Percentiles rank a stretch among this genome's conserved stretches.
phyloP scores from a whole-genome alignment of 2,113 vertebrate species.

The Sciurus niger region DNA sequence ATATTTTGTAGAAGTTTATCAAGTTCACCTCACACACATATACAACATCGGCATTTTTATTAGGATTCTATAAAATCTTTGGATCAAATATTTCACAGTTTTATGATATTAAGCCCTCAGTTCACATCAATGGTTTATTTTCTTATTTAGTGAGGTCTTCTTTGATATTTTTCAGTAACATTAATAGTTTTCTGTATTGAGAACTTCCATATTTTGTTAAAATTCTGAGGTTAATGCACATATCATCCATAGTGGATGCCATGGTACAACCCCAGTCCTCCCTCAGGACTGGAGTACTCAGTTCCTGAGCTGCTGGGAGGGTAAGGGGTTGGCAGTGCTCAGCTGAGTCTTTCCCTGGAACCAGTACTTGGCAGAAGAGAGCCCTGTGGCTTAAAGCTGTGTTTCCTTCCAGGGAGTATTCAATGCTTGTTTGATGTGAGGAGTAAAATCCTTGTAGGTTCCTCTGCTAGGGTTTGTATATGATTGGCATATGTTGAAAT shows the following conservation, averaged over 20 bases:
- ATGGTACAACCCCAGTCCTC: not conserved
- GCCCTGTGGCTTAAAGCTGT: not conserved
- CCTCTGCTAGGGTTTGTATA: not conserved
- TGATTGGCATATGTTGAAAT: not conserved
- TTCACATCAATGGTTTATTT: not conserved
- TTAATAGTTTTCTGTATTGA: not conserved
- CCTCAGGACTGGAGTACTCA: not conserved
- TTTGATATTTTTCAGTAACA: conserved; percentile 4
- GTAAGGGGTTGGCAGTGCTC: not conserved
- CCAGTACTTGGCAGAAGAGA: not conserved
- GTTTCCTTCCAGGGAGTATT: not conserved
- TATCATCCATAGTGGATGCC: not conserved
- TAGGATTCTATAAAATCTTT: not conserved
- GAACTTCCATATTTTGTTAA: not conserved
- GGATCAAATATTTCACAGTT: not conserved
- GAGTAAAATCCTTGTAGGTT: not conserved
- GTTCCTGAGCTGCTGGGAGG: not conserved
- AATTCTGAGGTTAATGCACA: not conserved
- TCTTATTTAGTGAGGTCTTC: not conserved
- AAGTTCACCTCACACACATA: not conserved
- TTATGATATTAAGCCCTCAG: not conserved
- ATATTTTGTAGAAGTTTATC: not conserved
- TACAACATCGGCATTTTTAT: not conserved
- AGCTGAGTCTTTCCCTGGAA: not conserved
- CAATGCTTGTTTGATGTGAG: not conserved